Conservation (phyloP, 2,888 invertebrate genomes). For the Acleris cristana region DNA sequence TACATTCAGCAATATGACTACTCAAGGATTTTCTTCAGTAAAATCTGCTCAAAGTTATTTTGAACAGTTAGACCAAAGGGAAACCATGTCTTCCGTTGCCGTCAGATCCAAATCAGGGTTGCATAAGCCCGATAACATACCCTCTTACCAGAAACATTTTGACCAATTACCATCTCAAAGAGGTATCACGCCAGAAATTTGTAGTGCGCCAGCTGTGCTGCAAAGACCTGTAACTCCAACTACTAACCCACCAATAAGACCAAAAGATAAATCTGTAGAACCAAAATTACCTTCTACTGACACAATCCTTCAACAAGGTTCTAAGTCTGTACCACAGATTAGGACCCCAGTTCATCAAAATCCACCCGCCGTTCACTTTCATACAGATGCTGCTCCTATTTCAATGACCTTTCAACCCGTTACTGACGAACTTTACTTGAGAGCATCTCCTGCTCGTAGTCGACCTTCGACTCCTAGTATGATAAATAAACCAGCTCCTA, state of each 20-base stretch:
- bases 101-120: constrained; percentile 79
- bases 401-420: constrained; percentile 87
- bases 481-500: constrained; percentile 89
- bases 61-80: constrained; percentile 72
- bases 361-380: constrained; percentile 64
- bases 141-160: constrained; percentile 86
- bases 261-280: constrained; percentile 64
- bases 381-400: constrained; percentile 77
- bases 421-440: constrained; percentile 79
- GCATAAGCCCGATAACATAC: constrained; percentile 85
- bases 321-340: constrained; percentile 48
- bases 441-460: constrained; percentile 80
- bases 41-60: constrained; percentile 72
- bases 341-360: constrained; percentile 52
- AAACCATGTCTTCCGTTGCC: constrained; percentile 62
- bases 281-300: constrained; percentile 45
- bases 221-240: constrained; percentile 73
- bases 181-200: constrained; percentile 82
- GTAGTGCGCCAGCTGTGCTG: constrained; percentile 67
- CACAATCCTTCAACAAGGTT: constrained; percentile 42
- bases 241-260: constrained; percentile 68
- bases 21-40: constrained; percentile 66
- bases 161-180: constrained; percentile 84
- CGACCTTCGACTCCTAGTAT: constrained; percentile 88
- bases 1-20: constrained; percentile 52